Base-by-base conservation (phyloP, 2,888 invertebrate genomes). In the Anoncus sp. region DNA sequence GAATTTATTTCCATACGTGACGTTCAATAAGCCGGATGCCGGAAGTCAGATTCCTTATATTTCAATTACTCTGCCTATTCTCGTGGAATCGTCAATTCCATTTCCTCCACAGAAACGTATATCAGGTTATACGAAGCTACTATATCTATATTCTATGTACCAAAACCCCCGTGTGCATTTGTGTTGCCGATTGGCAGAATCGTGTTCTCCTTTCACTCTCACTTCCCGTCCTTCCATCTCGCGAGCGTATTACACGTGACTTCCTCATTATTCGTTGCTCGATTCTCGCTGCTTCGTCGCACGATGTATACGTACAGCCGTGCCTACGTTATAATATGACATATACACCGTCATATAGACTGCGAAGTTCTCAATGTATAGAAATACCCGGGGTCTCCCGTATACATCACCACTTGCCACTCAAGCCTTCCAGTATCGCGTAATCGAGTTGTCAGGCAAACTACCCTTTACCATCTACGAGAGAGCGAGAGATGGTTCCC, bases 381-480 rank as follows among this genome's bases (percentile, higher is more conserved):
- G 75, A 63, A 75, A 75, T 63, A 70, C 49, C 20, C 27, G 12
- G 16, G 22, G 18, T 22, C 62, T 27, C 59, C 16, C 35, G 45
- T 63, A 83, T 86, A 85, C 83, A 84, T 86, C 86, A 85, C 82
- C 84, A 87, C 86, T 87, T 86, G 87, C 86, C 87, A 87, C 87
- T 87, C 88, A 80, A 85, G 84, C 80, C 84, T 70, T 79, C 59
- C 60, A 85, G 83, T 85, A 85, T 85, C 85, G 85, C 85, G 83
- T 87, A 87, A 87, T 87, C 87, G 87, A 87, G 87, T 87, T 87
- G 87, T 87, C 87, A 87, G 84, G 85, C 87, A 87, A 87, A 87
- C 87, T 87, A 87, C 87, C 87, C 84, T 86, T 87, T 86, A 84
- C 84, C 81, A 81, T 84, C 81, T 80, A 83, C 82, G 83, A 85